Evolutionary conservation across 1,140 invertebrate genomes (phyloP), one percentile per base, ranked within the genome.

Genomic region (Probaryconus sp.): DNA sequence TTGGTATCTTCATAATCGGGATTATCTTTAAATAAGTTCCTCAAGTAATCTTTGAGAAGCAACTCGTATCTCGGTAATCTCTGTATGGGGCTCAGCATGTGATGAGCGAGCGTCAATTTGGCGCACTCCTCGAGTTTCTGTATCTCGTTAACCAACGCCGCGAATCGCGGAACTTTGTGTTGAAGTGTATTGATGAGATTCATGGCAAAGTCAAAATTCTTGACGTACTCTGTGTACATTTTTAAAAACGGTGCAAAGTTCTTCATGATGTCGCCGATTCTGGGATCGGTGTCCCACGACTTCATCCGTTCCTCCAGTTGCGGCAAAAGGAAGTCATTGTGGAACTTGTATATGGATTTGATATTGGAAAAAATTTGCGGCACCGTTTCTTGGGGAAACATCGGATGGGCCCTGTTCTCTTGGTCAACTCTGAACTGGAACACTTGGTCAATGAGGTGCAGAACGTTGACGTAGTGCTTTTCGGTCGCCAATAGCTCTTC

Each of bases 81-180:
- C 79, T 94, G 93, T 60, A 94, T 91, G 1, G 93, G 93, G 85
- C 93, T 94, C 17, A 94, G 83, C 92, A 94, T 93, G 71, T 92
- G 93, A 86, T 94, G 92, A 28, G 90, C 90, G 7, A 94, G 61
- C 1, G 90, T 88, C 11, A 94, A 83, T 77, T 90, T 91, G 33
- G 89, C 89, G 81, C 93, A 94, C 21, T 89, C 81, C 1, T 91
- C 88, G 20, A 88, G 85, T 48, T 89, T 90, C 84, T 94, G 92
- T 88, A 94, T 94, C 35, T 92, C 90, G 73, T 89, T 90, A 7
- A 93, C 81, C 48, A 89, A 89, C 42, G 89, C 85, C 11, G 88
- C 88, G 85, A 94, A 94, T 56, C 82, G 82, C 13, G 90, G 88
- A 76, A 92, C 89, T 79, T 91, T 92, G 21, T 88, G 87, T 56